Percentiles rank a stretch among this genome's conserved stretches.
phyloP scores from a whole-genome alignment of 2,888 invertebrate genomes.

The Scaeva pyrastri region DNA sequence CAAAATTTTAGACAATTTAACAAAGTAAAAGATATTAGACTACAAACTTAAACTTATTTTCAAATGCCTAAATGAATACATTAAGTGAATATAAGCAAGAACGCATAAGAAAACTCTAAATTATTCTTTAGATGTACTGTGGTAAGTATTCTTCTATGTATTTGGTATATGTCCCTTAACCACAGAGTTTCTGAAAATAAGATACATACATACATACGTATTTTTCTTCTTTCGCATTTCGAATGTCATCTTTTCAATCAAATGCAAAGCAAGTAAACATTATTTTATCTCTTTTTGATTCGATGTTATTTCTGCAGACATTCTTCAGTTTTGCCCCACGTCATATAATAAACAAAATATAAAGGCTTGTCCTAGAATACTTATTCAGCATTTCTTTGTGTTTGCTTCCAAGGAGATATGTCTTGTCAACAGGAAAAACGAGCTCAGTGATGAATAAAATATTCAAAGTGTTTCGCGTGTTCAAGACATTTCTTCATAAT shows the following conservation, averaged over 20 bases:
- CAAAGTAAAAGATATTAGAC: no score
- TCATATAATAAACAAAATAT: conserved; percentile 47
- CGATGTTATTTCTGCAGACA: conserved; percentile 49
- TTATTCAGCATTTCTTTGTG: conserved; percentile 53
- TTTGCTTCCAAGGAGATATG: conserved; percentile 49
- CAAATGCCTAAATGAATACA: no score
- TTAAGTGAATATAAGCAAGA: neutral
- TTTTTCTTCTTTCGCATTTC: conserved; percentile 15
- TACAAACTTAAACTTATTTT: no score
- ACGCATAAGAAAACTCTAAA: neutral
- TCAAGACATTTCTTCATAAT: conserved; percentile 25
- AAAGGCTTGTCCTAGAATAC: conserved; percentile 57
- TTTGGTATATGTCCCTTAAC: no score
- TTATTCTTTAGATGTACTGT: neutral
- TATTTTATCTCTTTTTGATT: conserved; percentile 39
- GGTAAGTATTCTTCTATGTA: neutral
- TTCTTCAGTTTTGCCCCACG: conserved; percentile 42
- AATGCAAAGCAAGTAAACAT: conserved; percentile 50
- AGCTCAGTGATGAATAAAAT: conserved; percentile 56
- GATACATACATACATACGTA: no score
- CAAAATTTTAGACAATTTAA: no score
- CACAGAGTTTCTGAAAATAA: neutral
- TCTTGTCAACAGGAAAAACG: conserved; percentile 55
- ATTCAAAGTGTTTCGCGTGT: conserved; percentile 59
- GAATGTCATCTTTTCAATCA: conserved; percentile 41